A percentile compares a stretch with the other conserved stretches of the same genome.
Conservation (phyloP, 2,888 invertebrate species). For the Rhogogaster chlorosoma region DNA sequence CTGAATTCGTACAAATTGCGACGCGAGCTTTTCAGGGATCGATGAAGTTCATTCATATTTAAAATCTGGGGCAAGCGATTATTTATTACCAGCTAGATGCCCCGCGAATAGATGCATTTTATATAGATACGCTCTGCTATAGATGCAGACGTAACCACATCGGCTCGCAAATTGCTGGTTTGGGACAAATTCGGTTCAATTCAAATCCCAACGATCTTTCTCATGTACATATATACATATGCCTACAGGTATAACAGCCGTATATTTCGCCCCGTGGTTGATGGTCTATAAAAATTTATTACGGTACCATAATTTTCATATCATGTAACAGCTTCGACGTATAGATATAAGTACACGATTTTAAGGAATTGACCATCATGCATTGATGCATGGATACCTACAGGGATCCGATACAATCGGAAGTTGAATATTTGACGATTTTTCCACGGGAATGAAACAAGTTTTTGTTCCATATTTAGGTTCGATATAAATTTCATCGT, state of each 20-base stretch:
- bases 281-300: background rate
- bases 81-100: background rate
- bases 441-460: background rate
- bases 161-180: background rate
- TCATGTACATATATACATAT: background rate
- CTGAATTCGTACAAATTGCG: background rate
- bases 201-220: slow-evolving; percentile 9
- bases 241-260: background rate
- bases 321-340: background rate
- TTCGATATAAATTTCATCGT: background rate
- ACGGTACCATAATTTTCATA: background rate
- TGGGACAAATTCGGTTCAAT: slow-evolving; percentile 14
- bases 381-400: too few relatives aligned
- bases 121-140: background rate
- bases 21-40: background rate
- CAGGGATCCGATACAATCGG: background rate
- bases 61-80: slow-evolving; percentile 29
- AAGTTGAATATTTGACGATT: background rate
- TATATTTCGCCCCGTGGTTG: background rate
- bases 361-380: background rate
- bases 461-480: background rate
- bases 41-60: slow-evolving; percentile 35
- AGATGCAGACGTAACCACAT: background rate
- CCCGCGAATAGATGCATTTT: background rate
- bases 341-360: background rate